Conservation (phyloP, 2,888 invertebrate species). For the Timema cristinae region DNA sequence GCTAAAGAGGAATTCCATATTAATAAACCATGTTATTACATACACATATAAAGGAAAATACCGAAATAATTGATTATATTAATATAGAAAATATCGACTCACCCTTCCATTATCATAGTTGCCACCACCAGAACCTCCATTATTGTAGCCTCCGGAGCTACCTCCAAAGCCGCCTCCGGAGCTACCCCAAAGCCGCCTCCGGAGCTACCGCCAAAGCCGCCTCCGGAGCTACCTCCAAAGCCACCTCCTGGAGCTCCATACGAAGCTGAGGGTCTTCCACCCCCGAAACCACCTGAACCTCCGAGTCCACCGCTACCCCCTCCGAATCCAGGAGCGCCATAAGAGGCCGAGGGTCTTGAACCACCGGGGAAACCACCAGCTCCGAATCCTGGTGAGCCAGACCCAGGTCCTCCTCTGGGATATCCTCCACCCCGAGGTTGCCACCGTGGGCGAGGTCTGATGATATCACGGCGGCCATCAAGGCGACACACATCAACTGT, state of each 20-base stretch:
- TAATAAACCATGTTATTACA: too few species aligned
- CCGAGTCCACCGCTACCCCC: slow-evolving; percentile 18
- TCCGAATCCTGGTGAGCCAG: slow-evolving; percentile 1
- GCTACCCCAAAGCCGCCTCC: slow-evolving; percentile 17
- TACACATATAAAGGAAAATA: neutral
- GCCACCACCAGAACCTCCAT: neutral
- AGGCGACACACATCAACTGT: slow-evolving; percentile 17
- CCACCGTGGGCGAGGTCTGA: slow-evolving; percentile 21
- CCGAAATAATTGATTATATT: neutral
- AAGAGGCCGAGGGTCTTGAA: slow-evolving; percentile 20
- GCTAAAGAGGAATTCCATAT: too few species aligned
- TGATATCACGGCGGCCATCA: slow-evolving; percentile 14
- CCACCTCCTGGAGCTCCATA: slow-evolving; percentile 19
- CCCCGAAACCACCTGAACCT: neutral
- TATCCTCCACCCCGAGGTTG: slow-evolving; percentile 21
- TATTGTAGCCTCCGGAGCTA: neutral
- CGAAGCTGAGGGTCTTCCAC: slow-evolving; percentile 12
- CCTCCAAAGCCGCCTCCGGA: slow-evolving; percentile 18
- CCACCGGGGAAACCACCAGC: slow-evolving; percentile 18
- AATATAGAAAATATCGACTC: neutral
- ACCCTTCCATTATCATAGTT: slow-evolving; percentile 3
- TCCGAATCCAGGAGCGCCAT: slow-evolving; percentile 25
- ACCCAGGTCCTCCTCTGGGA: too few species aligned
- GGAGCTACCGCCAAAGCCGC: slow-evolving; percentile 16
- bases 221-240: slow-evolving; percentile 18